phyloP scores from a whole-genome alignment of 2,797 vertebrate genomes.

The Mormyrus hasselquistii region DNA sequence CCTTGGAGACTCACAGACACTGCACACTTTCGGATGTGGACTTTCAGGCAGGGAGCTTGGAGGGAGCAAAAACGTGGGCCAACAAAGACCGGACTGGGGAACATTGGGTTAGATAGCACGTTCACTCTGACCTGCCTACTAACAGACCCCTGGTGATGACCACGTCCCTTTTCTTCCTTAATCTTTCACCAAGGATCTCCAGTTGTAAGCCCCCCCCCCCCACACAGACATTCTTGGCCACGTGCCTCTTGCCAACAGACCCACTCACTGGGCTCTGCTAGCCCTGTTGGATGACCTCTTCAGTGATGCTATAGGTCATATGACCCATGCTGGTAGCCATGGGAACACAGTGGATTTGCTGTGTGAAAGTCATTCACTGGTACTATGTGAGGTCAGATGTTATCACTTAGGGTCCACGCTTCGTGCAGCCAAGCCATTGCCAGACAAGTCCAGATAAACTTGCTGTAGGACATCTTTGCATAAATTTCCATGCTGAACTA shows the following conservation, averaged over 20 bases:
- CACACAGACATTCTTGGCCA: not conserved
- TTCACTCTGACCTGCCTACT: constrained; percentile 43
- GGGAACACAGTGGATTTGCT: not conserved
- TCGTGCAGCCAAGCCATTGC: not conserved
- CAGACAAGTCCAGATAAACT: not conserved
- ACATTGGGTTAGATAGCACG: not conserved
- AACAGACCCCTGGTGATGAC: constrained; percentile 37
- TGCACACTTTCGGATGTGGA: not conserved
- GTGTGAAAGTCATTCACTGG: not conserved
- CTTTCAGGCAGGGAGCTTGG: not conserved
- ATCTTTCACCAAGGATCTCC: not conserved
- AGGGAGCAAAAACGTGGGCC: not conserved
- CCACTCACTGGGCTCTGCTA: not conserved
- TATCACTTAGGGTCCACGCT: not conserved
- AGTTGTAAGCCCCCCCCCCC: not conserved
- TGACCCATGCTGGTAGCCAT: not conserved
- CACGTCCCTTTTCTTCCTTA: constrained; percentile 29
- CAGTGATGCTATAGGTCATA: not conserved
- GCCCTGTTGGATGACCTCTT: not conserved
- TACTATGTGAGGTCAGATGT: not conserved
- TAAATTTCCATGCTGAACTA: constrained; percentile 1
- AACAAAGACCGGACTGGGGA: not conserved
- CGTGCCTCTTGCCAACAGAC: not conserved
- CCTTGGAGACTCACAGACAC: not conserved
- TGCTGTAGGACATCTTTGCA: not conserved